Evolutionary conservation across 2,113 vertebrate genomes (phyloP).

Genomic region (Clarias macrocephalus): DNA sequence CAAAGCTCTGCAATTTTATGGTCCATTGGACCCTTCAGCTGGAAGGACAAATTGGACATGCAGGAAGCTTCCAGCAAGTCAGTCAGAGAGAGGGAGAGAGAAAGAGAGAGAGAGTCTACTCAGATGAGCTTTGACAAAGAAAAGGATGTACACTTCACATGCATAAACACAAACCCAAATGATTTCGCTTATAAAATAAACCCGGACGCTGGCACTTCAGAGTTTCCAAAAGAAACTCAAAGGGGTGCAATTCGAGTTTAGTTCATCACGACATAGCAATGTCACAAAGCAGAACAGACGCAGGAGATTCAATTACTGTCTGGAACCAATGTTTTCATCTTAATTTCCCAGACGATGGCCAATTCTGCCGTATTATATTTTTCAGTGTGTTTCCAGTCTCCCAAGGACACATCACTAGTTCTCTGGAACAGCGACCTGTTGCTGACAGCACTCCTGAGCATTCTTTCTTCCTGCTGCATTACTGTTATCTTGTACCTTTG

Average conservation of each 20-base stretch:
- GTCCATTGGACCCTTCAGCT: constrained; percentile 44
- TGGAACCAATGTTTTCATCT: constrained; percentile 39
- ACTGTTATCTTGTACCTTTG: constrained; percentile 8
- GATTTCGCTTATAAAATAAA: background rate
- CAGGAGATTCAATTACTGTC: constrained; percentile 44
- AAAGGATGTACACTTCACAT: constrained; percentile 12
- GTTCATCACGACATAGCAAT: constrained; percentile 26
- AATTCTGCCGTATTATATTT: constrained; percentile 22
- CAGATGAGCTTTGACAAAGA: background rate
- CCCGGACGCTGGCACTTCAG: background rate
- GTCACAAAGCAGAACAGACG: constrained; percentile 24
- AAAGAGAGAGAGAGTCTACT: too few relatives aligned
- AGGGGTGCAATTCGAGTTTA: constrained; percentile 22
- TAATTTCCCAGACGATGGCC: constrained; percentile 37
- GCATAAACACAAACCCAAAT: background rate
- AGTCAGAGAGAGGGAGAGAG: background rate
- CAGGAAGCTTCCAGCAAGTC: background rate
- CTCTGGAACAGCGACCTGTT: constrained; percentile 30
- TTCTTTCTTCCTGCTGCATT: constrained; percentile 1
- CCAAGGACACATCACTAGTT: constrained; percentile 29
- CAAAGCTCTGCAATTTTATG: constrained; percentile 48
- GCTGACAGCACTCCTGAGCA: constrained; percentile 23
- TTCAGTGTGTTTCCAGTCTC: constrained; percentile 28
- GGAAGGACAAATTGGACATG: constrained; percentile 29
- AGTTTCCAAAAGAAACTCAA: background rate